Percentiles rank a stretch among this genome's conserved stretches.
Evolutionary conservation across 1,140 invertebrate species (phyloP).

Genomic region (Campoletis sonorensis): DNA sequence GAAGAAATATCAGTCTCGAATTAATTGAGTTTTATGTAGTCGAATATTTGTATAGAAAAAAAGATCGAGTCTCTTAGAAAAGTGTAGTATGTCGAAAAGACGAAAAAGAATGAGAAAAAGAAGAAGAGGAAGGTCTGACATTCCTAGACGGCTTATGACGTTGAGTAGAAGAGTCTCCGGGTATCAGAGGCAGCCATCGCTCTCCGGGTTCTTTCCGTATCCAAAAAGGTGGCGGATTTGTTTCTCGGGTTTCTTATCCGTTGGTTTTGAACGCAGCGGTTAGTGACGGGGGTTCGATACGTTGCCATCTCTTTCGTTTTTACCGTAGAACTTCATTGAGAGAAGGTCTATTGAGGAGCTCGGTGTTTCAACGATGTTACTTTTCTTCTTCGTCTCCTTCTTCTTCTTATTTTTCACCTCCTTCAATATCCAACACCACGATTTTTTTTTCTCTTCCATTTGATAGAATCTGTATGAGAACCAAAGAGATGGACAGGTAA

Average conservation of each 20-base stretch:
- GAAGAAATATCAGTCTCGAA: background rate
- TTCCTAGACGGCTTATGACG: conserved; percentile 71
- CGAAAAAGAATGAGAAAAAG: conserved; percentile 43
- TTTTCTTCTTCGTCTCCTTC: background rate
- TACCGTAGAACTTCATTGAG: background rate
- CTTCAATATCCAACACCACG: background rate
- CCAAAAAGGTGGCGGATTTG: conserved; percentile 69
- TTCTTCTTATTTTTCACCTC: background rate
- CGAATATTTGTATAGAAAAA: background rate
- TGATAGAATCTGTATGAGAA: conserved; percentile 8
- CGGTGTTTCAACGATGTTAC: conserved; percentile 2
- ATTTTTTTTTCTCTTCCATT: conserved; percentile 13
- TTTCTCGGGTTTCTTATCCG: conserved; percentile 59
- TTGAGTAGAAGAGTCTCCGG: conserved; percentile 48
- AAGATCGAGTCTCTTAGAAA: background rate
- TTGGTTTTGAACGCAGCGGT: conserved; percentile 29
- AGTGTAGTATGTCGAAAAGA: conserved; percentile 16
- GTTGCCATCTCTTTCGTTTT: conserved; percentile 39
- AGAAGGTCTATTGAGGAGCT: background rate
- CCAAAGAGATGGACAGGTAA: conserved; percentile 15
- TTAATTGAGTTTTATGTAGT: background rate
- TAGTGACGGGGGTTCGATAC: conserved; percentile 32
- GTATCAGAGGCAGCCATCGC: conserved; percentile 65
- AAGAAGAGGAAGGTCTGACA: conserved; percentile 57
- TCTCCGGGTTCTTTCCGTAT: conserved; percentile 61